Conservation (phyloP, 2,888 invertebrate species). For the Scrobipalpa atriplicella region DNA sequence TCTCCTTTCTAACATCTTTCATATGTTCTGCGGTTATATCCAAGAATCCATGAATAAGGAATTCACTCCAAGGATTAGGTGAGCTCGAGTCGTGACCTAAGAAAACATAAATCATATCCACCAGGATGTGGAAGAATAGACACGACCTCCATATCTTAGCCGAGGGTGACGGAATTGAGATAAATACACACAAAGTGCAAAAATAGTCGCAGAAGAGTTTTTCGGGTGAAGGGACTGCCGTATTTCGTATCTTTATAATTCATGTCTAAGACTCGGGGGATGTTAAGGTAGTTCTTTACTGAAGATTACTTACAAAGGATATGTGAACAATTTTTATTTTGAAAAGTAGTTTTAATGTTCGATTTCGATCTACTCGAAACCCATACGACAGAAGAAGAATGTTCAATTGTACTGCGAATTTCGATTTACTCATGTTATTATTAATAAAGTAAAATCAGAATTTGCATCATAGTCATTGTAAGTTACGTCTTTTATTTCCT, state of each 20-base stretch:
- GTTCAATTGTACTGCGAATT: too few species aligned
- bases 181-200: slow-evolving; percentile 23
- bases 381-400: too few species aligned
- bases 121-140: slow-evolving; percentile 29
- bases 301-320: background rate
- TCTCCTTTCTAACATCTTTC: background rate
- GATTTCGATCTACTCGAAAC: too few species aligned
- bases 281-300: background rate
- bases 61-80: slow-evolving; percentile 30
- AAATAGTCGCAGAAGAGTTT: slow-evolving; percentile 9
- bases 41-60: slow-evolving; percentile 28
- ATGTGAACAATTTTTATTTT: background rate
- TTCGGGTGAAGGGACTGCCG: background rate
- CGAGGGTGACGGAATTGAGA: slow-evolving; percentile 25
- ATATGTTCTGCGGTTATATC: background rate
- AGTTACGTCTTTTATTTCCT: too few species aligned
- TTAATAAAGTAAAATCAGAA: too few species aligned
- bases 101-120: slow-evolving; percentile 29
- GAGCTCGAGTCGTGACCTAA: slow-evolving; percentile 23
- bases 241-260: slow-evolving; percentile 18
- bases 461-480: too few species aligned
- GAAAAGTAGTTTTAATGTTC: background rate
- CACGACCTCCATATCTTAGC: slow-evolving; percentile 29
- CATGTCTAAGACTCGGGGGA: background rate
- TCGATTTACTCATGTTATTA: too few species aligned